These are phyloP conservation scores for Wasmannia auropunctata DNA, from an alignment of 1,140 invertebrate genomes.

Conservation along the genomic window DNA sequence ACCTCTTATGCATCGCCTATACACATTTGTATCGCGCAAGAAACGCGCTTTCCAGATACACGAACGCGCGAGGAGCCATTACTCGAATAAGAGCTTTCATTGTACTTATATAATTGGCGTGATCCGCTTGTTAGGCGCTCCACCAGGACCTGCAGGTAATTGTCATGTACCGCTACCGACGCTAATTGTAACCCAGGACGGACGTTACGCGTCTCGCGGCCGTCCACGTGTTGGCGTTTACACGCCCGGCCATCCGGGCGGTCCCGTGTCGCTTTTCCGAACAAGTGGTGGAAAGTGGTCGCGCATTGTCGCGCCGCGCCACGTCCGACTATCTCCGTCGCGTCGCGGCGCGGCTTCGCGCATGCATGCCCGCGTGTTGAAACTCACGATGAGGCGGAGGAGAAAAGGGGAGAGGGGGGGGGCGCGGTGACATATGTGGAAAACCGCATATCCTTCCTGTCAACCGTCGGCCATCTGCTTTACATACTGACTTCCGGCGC, in stretches of 20 bases:
- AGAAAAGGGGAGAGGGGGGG: background rate
- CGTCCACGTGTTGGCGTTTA: conserved; percentile 15
- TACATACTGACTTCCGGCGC: conserved; percentile 59
- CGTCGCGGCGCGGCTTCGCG: too few species aligned
- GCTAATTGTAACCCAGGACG: background rate
- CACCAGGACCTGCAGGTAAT: too few species aligned
- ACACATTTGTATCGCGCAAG: background rate
- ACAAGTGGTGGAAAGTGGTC: conserved; percentile 41
- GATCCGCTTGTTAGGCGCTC: background rate
- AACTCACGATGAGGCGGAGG: too few species aligned
- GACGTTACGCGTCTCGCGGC: background rate
- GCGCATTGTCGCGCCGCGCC: conserved; percentile 14
- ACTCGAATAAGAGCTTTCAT: background rate
- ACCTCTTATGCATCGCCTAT: background rate
- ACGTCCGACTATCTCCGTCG: background rate
- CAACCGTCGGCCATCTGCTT: conserved; percentile 74
- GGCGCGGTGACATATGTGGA: conserved; percentile 70
- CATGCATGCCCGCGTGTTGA: background rate
- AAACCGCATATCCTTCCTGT: conserved; percentile 79
- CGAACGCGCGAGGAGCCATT: background rate
- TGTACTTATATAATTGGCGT: background rate
- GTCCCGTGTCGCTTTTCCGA: background rate
- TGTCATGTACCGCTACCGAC: background rate
- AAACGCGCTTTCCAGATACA: too few species aligned
- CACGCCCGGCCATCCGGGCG: background rate